Evolutionary conservation across 2,888 invertebrate genomes (phyloP).

Genomic region (Tribolium freemani): DNA sequence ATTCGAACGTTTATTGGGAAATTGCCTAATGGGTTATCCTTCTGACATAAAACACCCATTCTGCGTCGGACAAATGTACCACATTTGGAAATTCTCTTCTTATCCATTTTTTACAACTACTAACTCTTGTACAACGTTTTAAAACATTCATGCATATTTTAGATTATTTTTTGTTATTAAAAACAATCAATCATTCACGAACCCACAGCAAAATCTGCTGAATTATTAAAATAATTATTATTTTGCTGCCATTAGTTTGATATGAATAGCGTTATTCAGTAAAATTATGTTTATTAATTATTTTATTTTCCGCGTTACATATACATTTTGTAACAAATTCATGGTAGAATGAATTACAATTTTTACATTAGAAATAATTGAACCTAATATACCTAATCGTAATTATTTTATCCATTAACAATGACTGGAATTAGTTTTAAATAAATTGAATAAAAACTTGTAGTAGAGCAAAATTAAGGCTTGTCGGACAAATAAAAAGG

Average conservation of each 20-base stretch:
- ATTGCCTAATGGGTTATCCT: neutral
- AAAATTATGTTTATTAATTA: neutral
- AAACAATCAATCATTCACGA: constrained; percentile 8
- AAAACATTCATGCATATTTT: neutral
- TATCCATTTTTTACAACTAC: neutral
- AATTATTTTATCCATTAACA: too few species aligned
- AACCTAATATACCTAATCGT: too few species aligned
- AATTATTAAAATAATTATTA: constrained; percentile 15
- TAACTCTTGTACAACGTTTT: neutral
- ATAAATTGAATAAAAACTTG: neutral
- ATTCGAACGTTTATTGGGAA: neutral
- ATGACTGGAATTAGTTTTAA: neutral
- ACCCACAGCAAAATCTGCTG: neutral
- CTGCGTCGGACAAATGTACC: neutral
- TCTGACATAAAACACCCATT: neutral
- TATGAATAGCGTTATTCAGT: neutral
- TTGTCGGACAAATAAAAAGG: neutral
- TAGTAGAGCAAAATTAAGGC: neutral
- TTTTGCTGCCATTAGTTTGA: constrained; percentile 7
- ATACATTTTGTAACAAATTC: neutral
- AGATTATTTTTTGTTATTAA: constrained; percentile 1
- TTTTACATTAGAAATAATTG: neutral
- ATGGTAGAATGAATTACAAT: neutral
- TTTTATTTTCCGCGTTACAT: neutral
- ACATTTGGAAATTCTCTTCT: neutral